These are phyloP conservation scores for Stegana nigrithorax DNA, from an alignment of 2,888 invertebrate species.

Conservation along the genomic window DNA sequence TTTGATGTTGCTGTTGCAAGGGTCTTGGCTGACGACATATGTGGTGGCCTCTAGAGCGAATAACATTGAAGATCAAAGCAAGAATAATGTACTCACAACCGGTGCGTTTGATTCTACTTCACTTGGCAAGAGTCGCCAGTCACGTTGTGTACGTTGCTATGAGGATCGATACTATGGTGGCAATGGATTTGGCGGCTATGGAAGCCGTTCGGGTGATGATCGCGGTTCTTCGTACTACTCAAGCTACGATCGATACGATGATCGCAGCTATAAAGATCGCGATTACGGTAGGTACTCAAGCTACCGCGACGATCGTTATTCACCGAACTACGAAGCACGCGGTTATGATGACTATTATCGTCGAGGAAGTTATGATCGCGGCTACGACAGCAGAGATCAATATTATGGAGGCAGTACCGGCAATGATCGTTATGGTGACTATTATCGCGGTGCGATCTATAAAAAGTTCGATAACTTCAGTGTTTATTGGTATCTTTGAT, in stretches of 20 bases:
- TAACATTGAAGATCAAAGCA: too few relatives aligned
- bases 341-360: constrained; percentile 56
- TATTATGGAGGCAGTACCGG: constrained; percentile 59
- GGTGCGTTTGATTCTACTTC: constrained; percentile 50
- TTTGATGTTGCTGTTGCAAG: constrained; percentile 20
- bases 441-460: constrained; percentile 39
- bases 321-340: constrained; percentile 28
- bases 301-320: constrained; percentile 52
- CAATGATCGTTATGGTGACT: constrained; percentile 55
- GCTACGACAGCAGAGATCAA: constrained; percentile 49
- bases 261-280: constrained; percentile 45
- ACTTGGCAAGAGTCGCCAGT: constrained; percentile 59
- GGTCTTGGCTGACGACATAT: constrained; percentile 30
- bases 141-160: constrained; percentile 65
- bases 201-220: constrained; percentile 58
- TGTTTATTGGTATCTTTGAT: not conserved
- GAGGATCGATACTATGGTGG: constrained; percentile 59
- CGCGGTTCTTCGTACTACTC: constrained; percentile 56
- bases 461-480: not conserved
- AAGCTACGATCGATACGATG: constrained; percentile 28
- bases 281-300: constrained; percentile 56
- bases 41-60: too few relatives aligned
- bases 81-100: constrained; percentile 29
- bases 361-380: constrained; percentile 56
- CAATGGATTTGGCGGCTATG: constrained; percentile 45